Evolutionary conservation across 1,140 invertebrate genomes (phyloP).

Genomic region (Paraescarpia echinospica): DNA sequence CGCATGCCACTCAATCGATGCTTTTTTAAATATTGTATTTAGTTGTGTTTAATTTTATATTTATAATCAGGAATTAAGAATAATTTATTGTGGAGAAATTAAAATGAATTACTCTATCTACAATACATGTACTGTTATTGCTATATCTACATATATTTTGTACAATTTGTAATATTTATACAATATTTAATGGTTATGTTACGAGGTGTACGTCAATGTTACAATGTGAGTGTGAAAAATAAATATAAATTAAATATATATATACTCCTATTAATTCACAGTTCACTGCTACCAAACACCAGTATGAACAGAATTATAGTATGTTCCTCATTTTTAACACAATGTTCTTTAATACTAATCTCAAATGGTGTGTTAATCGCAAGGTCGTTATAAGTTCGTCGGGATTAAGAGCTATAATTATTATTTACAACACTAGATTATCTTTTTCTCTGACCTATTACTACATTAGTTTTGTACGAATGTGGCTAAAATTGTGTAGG

Average conservation of each 20-base stretch:
- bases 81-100: background rate
- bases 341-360: too few relatives aligned
- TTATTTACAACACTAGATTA: too few relatives aligned
- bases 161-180: constrained; percentile 2
- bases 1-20: background rate
- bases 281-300: too few relatives aligned
- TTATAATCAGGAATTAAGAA: background rate
- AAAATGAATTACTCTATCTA: too few relatives aligned
- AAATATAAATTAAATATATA: background rate
- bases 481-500: too few relatives aligned
- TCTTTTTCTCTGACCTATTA: too few relatives aligned
- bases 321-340: too few relatives aligned
- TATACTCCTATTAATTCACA: background rate
- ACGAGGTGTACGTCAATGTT: background rate
- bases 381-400: too few relatives aligned
- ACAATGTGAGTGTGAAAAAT: background rate
- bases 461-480: too few relatives aligned
- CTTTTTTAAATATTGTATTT: background rate
- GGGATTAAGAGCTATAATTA: too few relatives aligned
- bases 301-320: too few relatives aligned
- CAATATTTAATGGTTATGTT: background rate
- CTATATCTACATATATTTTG: constrained; percentile 2
- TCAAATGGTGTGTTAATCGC: too few relatives aligned
- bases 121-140: background rate
- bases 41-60: background rate